A percentile compares a stretch with the other conserved stretches of the same genome.
Conservation (phyloP, 2,113 vertebrate species). For the Sigmodon hispidus region DNA sequence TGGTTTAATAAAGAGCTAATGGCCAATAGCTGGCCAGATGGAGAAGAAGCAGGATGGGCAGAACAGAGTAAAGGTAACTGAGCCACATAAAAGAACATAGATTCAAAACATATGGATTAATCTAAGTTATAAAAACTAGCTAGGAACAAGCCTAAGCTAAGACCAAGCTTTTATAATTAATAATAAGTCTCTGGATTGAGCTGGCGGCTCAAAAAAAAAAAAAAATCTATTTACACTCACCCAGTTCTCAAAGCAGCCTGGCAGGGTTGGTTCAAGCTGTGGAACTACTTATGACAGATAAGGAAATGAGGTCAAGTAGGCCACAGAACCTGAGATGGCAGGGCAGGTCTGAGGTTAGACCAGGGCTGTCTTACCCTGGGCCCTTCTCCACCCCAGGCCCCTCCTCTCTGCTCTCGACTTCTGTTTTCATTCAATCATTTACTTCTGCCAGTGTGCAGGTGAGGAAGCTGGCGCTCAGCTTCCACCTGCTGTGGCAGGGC, state of each 20-base stretch:
- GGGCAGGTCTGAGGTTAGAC: neutral
- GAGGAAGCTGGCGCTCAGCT: neutral
- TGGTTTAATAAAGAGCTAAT: too few relatives aligned
- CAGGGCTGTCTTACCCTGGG: neutral
- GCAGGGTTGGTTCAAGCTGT: neutral
- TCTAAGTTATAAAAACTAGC: too few relatives aligned
- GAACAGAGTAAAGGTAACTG: too few relatives aligned
- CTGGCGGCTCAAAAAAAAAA: too few relatives aligned
- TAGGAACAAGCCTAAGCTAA: too few relatives aligned
- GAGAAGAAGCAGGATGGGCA: too few relatives aligned
- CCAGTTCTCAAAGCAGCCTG: neutral
- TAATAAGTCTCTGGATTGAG: too few relatives aligned
- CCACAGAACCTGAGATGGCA: neutral
- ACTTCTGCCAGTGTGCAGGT: too few relatives aligned
- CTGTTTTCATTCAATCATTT: neutral
- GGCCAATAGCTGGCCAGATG: too few relatives aligned
- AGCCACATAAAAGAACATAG: too few relatives aligned
- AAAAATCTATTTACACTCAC: neutral
- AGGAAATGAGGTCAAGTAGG: neutral
- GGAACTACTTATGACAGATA: neutral
- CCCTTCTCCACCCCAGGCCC: fast-evolving
- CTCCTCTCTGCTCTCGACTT: neutral
- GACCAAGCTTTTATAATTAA: too few relatives aligned
- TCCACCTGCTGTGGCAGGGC: neutral
- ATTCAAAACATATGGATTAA: too few relatives aligned